Base-by-base conservation (phyloP, 2,888 invertebrate genomes). In the Schizotus pectinicornis region DNA sequence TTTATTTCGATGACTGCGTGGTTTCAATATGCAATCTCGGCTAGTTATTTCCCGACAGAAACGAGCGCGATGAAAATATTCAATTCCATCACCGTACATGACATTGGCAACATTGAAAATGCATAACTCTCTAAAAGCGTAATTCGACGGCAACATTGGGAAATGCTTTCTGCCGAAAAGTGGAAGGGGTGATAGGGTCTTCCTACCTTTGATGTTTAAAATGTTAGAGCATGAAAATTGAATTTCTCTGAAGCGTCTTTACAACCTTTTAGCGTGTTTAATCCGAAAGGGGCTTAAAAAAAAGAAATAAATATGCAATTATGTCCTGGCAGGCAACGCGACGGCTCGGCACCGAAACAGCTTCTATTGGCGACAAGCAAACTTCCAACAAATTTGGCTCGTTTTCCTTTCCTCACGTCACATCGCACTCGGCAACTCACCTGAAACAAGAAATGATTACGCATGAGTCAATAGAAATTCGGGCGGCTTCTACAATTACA, bases 201-300 rank as follows among this genome's bases (percentile, higher is more conserved):
- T 70, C 69, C 70, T 70, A 73, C 73, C 72, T 73, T 73, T 73
- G 73, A 73, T 71, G 73, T 72, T 65, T 66, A 68, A 68, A 71
- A 72, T 70, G 72, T 70, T 71, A 68, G 67, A 72, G 74, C 74
- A 71, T 63, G 72, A 73, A 73, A 74, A 74, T 74, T 73, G 74
- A 73, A 74, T 74, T 73, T 73, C 70, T 64, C 63, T 63, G 70
- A 71, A 73, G 71, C 72, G 72, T 70, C 72, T 73, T 73, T 71
- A 69, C 67, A 70, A 70, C 69, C 72, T 74, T 74, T 74, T 74
- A 74, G 71, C 72, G 69, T 73, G 70, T 73, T 73, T 74, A 74
- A 74, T 73, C 71, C 68, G 57, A 68, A 69, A 68, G 67, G 66
- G 69, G 67, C 67, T 69, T 68, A 65, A 70, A 70, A n/a, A 22